A percentile compares a stretch with the other conserved stretches of the same genome.
Evolutionary conservation across 2,888 invertebrate species (phyloP).

Genomic region (Ditula angustiorana): DNA sequence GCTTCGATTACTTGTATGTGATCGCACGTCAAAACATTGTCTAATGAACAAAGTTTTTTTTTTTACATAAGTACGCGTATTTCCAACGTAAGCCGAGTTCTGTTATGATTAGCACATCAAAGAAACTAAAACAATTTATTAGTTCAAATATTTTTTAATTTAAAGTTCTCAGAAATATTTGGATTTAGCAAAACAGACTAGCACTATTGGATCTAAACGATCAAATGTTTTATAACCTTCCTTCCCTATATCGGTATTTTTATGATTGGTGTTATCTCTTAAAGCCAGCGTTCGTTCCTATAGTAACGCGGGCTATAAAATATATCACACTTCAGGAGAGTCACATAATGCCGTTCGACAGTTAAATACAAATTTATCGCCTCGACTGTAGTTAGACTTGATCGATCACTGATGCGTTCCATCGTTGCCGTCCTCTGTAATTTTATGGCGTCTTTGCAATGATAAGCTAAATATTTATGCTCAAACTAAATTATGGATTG

Average conservation of each 20-base stretch:
- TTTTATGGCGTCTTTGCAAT: not conserved
- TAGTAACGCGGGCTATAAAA: conserved; percentile 24
- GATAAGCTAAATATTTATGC: conserved; percentile 15
- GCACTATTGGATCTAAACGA: not conserved
- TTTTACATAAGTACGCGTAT: not conserved
- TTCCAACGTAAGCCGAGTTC: not conserved
- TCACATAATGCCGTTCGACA: conserved; percentile 29
- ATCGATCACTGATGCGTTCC: conserved; percentile 1
- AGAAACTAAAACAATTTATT: not conserved
- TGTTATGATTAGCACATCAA: conserved; percentile 5
- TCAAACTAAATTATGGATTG: not conserved
- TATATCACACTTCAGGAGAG: conserved; percentile 21
- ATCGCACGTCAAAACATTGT: conserved; percentile 11
- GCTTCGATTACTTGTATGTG: conserved; percentile 20
- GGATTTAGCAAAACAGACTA: not conserved
- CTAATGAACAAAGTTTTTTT: conserved; percentile 12
- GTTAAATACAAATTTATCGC: conserved; percentile 33
- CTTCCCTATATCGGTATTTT: conserved; percentile 22
- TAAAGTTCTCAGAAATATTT: conserved; percentile 12
- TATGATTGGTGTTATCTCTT: conserved; percentile 18
- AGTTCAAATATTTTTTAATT: not conserved
- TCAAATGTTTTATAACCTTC: conserved; percentile 10
- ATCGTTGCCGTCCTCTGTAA: not conserved
- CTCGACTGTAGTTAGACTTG: conserved; percentile 7
- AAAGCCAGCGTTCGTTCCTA: conserved; percentile 17